These are phyloP conservation scores for Cheumatopsyche charites DNA, from an alignment of 1,140 invertebrate species.

Conservation along the genomic window DNA sequence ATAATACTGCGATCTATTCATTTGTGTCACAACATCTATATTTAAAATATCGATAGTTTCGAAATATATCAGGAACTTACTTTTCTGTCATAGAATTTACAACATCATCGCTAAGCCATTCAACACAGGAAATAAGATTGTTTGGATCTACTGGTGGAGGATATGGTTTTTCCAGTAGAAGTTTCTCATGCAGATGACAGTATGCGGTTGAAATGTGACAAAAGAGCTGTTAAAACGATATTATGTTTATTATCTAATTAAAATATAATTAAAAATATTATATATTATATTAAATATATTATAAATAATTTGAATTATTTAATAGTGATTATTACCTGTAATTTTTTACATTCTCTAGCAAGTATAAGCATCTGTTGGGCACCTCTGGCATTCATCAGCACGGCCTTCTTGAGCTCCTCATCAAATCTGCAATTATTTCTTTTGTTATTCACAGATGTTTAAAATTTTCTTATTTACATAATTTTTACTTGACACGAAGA, in stretches of 20 bases:
- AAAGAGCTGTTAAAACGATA: constrained; percentile 56
- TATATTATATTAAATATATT: not conserved
- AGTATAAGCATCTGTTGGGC: constrained; percentile 76
- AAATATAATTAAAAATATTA: not conserved
- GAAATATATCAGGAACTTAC: constrained; percentile 56
- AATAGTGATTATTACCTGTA: constrained; percentile 60
- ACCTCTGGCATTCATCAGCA: constrained; percentile 76
- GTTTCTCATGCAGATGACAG: constrained; percentile 68
- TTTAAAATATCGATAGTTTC: not conserved
- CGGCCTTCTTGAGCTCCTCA: constrained; percentile 73
- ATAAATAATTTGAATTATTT: not conserved
- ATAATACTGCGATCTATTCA: too few relatives aligned
- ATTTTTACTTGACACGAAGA: not conserved
- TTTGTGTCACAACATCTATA: too few relatives aligned
- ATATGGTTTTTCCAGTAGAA: constrained; percentile 76
- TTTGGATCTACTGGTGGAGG: constrained; percentile 87
- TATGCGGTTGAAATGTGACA: constrained; percentile 69
- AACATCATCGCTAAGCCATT: constrained; percentile 85
- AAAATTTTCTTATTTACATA: not conserved
- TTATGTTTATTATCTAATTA: not conserved
- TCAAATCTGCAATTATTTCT: constrained; percentile 65
- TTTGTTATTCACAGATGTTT: not conserved
- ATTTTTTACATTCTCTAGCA: constrained; percentile 75
- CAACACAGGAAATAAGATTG: constrained; percentile 84
- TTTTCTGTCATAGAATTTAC: constrained; percentile 75